Conservation (phyloP, 2,113 vertebrate species). For the Megaceryle torquata region DNA sequence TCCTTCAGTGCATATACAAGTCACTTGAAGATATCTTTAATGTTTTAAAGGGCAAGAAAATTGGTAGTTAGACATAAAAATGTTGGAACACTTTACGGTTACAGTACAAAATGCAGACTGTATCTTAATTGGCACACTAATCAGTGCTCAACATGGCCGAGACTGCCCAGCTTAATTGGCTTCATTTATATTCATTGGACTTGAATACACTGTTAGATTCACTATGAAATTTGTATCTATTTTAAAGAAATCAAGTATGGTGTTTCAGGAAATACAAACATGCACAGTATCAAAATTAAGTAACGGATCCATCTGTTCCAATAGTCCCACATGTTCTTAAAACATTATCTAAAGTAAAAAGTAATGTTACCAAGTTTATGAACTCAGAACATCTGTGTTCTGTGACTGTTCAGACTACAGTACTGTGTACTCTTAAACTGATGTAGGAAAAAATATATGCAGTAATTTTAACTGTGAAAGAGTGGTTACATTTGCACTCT, state of each 20-base stretch:
- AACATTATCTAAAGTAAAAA: not conserved
- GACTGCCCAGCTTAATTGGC: not conserved
- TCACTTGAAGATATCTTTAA: slow-evolving; percentile 91
- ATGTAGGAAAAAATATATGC: not conserved
- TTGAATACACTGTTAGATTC: not conserved
- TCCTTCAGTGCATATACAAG: slow-evolving; percentile 85
- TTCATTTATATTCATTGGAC: not conserved
- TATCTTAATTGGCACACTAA: not conserved
- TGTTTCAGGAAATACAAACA: not conserved
- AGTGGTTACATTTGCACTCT: slow-evolving; percentile 2
- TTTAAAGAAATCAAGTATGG: not conserved
- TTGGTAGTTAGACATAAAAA: slow-evolving; percentile 66
- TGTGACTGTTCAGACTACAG: not conserved
- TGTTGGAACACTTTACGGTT: not conserved
- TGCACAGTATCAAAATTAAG: not conserved
- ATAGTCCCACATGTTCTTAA: not conserved
- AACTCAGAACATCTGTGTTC: not conserved
- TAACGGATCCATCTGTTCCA: not conserved
- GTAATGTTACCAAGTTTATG: not conserved
- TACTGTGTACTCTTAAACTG: not conserved
- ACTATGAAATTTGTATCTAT: not conserved
- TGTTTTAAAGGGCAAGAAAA: slow-evolving; percentile 84
- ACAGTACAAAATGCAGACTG: not conserved
- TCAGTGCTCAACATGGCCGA: not conserved
- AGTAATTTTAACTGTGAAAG: not conserved